phyloP scores from a whole-genome alignment of 1,140 invertebrate genomes.

The Pissodes strobi region DNA sequence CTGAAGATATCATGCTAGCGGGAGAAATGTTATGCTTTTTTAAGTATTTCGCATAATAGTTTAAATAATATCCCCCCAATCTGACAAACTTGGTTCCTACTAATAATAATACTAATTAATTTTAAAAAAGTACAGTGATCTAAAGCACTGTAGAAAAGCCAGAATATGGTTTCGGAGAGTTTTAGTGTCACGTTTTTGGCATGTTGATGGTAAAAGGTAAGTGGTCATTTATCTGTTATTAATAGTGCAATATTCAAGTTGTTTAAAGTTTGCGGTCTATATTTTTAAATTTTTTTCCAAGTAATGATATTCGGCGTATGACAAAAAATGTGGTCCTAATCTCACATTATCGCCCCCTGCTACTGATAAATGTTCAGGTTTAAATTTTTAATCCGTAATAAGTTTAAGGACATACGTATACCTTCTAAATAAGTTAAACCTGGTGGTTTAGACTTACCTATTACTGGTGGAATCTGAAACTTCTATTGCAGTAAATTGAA shows the following conservation, averaged over 20 bases:
- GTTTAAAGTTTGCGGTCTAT: too few species aligned
- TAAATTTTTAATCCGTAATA: too few species aligned
- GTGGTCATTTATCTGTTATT: slow-evolving; percentile 17
- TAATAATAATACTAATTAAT: slow-evolving; percentile 58
- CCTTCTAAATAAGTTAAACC: too few species aligned
- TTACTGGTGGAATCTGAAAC: too few species aligned
- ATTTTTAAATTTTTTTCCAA: too few species aligned
- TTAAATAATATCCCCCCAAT: slow-evolving; percentile 41
- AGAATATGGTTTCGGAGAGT: slow-evolving; percentile 16
- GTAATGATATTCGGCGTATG: too few species aligned
- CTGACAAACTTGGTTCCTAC: slow-evolving; percentile 60
- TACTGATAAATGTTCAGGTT: too few species aligned
- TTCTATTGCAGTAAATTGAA: too few species aligned
- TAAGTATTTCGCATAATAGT: slow-evolving; percentile 26
- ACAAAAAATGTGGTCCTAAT: too few species aligned
- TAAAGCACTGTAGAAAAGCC: neutral
- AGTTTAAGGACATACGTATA: too few species aligned
- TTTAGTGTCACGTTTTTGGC: neutral
- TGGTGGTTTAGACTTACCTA: too few species aligned
- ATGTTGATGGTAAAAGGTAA: neutral
- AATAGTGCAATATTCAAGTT: slow-evolving; percentile 22
- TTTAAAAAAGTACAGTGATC: slow-evolving; percentile 46
- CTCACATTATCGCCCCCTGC: too few species aligned
- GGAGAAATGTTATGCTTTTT: slow-evolving; percentile 37
- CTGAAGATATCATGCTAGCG: slow-evolving; percentile 54